Percentiles rank a stretch among this genome's conserved stretches.
These are phyloP conservation scores for Eremophila alpestris DNA, from an alignment of 2,797 vertebrate genomes.

Conservation along the genomic window DNA sequence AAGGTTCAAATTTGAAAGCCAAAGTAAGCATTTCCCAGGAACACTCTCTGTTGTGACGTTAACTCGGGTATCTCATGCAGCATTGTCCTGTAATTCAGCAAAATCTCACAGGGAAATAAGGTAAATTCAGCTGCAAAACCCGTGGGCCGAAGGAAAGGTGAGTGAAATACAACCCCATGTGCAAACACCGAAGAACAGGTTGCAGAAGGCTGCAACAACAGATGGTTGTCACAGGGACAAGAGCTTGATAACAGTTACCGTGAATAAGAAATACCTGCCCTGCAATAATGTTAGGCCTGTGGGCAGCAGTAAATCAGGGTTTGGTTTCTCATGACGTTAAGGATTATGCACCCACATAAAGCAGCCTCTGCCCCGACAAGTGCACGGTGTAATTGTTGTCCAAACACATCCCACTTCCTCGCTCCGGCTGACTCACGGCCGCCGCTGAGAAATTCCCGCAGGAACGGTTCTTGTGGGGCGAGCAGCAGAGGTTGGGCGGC, in stretches of 20 bases:
- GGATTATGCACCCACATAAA: constrained; percentile 21
- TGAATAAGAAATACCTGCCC: neutral
- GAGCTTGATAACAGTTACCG: neutral
- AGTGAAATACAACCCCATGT: neutral
- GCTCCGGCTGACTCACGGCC: neutral
- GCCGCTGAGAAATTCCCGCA: neutral
- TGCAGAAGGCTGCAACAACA: neutral
- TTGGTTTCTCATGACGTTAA: constrained; percentile 20
- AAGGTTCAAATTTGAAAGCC: neutral
- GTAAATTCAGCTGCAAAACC: neutral
- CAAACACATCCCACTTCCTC: constrained; percentile 54
- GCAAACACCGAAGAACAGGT: neutral
- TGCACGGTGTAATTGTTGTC: neutral
- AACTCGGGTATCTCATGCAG: neutral
- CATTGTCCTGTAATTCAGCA: neutral
- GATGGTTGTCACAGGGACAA: neutral
- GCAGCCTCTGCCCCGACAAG: constrained; percentile 58
- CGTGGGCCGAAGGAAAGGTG: neutral
- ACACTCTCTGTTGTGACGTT: rapidly evolving
- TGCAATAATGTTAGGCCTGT: neutral
- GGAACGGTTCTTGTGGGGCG: neutral
- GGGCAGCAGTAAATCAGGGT: constrained; percentile 35
- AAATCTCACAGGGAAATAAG: neutral
- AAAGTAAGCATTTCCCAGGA: neutral
- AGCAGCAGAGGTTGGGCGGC: neutral